Evolutionary conservation across 2,888 invertebrate genomes (phyloP), one percentile per base, ranked within the genome.

Genomic region (Noctua pronuba): DNA sequence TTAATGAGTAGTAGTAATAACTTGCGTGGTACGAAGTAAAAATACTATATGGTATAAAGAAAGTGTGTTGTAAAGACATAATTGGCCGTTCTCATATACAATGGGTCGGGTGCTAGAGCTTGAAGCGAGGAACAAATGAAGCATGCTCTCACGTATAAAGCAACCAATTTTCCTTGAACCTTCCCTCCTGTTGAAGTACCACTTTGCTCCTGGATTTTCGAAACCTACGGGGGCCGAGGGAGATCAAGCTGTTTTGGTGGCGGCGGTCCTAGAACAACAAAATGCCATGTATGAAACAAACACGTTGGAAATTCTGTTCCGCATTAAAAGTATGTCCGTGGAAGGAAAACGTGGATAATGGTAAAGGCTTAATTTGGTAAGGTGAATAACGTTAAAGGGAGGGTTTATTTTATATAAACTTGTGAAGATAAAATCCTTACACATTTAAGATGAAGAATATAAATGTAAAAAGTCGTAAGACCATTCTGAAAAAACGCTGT

Each of bases 21-120:
- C 58, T 75, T 72, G 72, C 74, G 35, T 66, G 67, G 66, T 81
- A 73, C 1, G 35, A 28, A 78, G 55, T 88, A 80, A 88, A 89
- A 89, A 88, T 89, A 90, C 91, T 91, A 90, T 93, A 92, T 91
- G 92, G 85, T 89, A 90, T 90, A 92, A 94, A 93, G 91, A 94
- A 93, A 89, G 41, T 93, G 90, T 92, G 91, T 91, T 93, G 91
- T 94, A 92, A 94, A 94, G 92, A 95, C 93, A 93, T 95, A 95
- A 95, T 95, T 95, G 94, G 94, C 90, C 90, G 92, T 92, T 95
- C 93, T 92, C 91, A 92, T 94, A 95, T 94, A 95, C 96, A 95
- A 95, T 95, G 89, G 94, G 89, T 88, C 88, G 91, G 94, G 93
- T 93, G 94, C 94, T 91, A 90, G 92, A 89, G 95, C 96, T 95